phyloP scores from a whole-genome alignment of 2,113 vertebrate genomes.

The Plecturocebus donacophilus region DNA sequence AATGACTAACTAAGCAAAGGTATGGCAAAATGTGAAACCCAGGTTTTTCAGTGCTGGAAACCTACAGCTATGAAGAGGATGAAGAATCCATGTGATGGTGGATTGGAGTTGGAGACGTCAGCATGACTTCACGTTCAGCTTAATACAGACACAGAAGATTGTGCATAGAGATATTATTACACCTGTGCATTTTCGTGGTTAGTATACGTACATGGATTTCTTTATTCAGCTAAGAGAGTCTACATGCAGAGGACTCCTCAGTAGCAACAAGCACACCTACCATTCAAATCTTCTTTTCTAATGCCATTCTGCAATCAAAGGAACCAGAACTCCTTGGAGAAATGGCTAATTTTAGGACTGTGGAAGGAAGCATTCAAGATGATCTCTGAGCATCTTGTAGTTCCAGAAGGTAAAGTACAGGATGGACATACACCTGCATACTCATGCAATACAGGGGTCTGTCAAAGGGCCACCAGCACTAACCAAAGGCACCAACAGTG shows the following conservation, averaged over 20 bases:
- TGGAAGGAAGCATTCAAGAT: not conserved
- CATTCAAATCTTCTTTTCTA: too few relatives aligned
- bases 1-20: not conserved
- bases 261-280: too few relatives aligned
- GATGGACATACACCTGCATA: accelerated
- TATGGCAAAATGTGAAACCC: too few relatives aligned
- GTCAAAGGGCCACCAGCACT: not conserved
- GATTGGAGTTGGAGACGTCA: accelerated
- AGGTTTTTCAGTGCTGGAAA: too few relatives aligned
- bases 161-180: accelerated
- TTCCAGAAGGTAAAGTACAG: not conserved
- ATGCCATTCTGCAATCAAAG: not conserved
- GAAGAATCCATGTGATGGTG: not conserved
- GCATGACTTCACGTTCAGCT: too few relatives aligned
- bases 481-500: accelerated
- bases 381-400: not conserved
- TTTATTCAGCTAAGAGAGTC: too few relatives aligned
- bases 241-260: not conserved
- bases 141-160: too few relatives aligned
- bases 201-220: not conserved
- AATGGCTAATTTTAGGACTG: not conserved
- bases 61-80: not conserved
- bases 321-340: not conserved
- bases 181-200: not conserved
- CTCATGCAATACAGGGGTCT: accelerated